Base-by-base conservation (phyloP, 2,113 vertebrate genomes). In the Mesembrinibis cayennensis region DNA sequence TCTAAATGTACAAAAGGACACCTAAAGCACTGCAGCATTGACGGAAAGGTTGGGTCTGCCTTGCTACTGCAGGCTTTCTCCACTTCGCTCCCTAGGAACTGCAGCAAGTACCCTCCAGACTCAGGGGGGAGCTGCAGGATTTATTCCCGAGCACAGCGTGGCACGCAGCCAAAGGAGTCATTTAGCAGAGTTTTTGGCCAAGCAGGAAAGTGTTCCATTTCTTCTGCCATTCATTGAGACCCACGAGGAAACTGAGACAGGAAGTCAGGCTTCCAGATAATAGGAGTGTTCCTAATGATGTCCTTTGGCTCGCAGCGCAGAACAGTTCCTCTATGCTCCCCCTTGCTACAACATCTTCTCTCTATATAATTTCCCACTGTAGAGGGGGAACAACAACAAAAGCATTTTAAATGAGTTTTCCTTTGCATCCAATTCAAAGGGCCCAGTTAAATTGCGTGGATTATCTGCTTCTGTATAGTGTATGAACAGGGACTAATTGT, bases 191-290 rank as follows among this genome's bases (percentile, higher is more conserved):
- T 8, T 96, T 89, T 74, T 61, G 76, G 85, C 93, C 92, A 96
- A 95, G 95, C 87, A 96, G 95, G 96, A 95, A 93, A 97, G 91
- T 36, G 58, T 93, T 95, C 80, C 82, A 53, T 96, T 96, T 84
- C 88, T 96, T 95, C 93, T 93, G 79, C 80, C 91, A 89, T 96
- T 97, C 96, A 96, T 55, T 71, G 67, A 92, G 70, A 96, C 83
- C 78, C 95, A 74, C 0, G 56, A 97, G 96, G 91, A 98, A 97
- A 95, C 93, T 79, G 92, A 97, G 91, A 97, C 82, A 96, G 94
- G 94, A 96, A 97, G 92, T 77, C 91, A 95, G 87, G 67, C 94
- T 97, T 95, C 95, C 94, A 96, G 96, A 95, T 96, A 97, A 97
- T 82, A 93, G 95, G 53, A 97, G 73, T 85, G 87, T 77, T 96